These are phyloP conservation scores for Drosophila kohkoa DNA, from an alignment of 1,140 invertebrate species.

Conservation along the genomic window DNA sequence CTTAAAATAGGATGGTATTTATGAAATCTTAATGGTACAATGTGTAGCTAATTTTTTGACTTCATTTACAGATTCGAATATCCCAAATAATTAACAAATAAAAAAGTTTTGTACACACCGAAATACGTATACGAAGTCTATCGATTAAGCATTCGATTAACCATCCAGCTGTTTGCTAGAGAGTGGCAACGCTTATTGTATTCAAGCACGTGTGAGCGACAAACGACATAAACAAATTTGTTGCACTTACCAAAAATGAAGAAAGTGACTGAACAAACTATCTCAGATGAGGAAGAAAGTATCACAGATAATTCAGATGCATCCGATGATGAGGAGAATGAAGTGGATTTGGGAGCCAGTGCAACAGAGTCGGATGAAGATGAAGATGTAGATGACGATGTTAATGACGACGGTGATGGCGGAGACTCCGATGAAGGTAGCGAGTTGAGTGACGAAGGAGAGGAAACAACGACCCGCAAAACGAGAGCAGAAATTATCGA, in stretches of 20 bases:
- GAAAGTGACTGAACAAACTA: slow-evolving; percentile 47
- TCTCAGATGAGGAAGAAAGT: slow-evolving; percentile 40
- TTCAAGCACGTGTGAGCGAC: slow-evolving; percentile 26
- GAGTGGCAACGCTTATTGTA: slow-evolving; percentile 17
- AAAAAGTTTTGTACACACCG: background rate
- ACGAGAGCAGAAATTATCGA: slow-evolving; percentile 55
- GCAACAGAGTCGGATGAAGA: slow-evolving; percentile 72
- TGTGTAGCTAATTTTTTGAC: no score
- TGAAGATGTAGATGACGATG: slow-evolving; percentile 31
- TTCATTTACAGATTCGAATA: no score
- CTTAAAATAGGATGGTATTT: no score
- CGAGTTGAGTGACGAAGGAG: background rate
- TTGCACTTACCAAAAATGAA: slow-evolving; percentile 43
- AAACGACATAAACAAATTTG: slow-evolving; percentile 40
- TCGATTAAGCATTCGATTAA: slow-evolving; percentile 18
- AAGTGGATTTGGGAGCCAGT: slow-evolving; percentile 63
- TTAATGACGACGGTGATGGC: no score
- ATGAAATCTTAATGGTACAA: no score
- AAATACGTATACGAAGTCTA: background rate
- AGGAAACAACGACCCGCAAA: slow-evolving; percentile 6
- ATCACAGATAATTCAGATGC: slow-evolving; percentile 24
- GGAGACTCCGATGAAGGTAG: slow-evolving; percentile 20
- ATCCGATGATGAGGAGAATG: slow-evolving; percentile 37
- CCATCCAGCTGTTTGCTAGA: background rate
- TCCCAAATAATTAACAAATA: no score